Evolutionary conservation across 2,797 vertebrate genomes (phyloP), one percentile per base, ranked within the genome.

Genomic region (Falco cherrug): DNA sequence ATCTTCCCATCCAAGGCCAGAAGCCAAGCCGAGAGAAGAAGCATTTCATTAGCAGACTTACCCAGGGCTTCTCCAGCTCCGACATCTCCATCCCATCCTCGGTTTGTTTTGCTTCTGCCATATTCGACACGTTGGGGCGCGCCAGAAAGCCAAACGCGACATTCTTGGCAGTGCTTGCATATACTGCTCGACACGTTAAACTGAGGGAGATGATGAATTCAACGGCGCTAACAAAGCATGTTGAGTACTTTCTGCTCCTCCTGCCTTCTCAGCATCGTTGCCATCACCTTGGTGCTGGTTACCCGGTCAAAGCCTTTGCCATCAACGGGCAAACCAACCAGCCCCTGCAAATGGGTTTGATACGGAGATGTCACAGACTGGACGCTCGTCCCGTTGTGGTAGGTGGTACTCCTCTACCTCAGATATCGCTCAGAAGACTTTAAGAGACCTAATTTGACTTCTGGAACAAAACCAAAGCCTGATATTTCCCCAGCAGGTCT

Each of bases 381-480:
- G n/a, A 29, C 0, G 9, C 29, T 67, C n/a, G 7, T 24, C 5
- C 15, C 22, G 0, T 28, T 33, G 33, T 33, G 28, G 11, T 10
- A 14, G 21, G 29, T 2, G n/a, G 29, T 37, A 10, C 56, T 87
- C n/a, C 5, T 19, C 61, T 20, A 26, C 61, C 61, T 35, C 61
- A 31, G 61, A 5, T 45, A 39, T 11, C 37, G 11, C 47, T n/a
- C 39, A 18, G 24, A 21, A 29, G 19, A 47, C 37, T 25, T 16
- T 12, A 1, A 47, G 33, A 68, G 61, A 39, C 39, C 20, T 37
- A 12, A 57, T 57, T 8, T 35, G 43, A 26, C 22, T 50, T 65
- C 68, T 35, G 25, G 59, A 73, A 26, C 31, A 22, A 70, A 80
- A 20, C 14, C 17, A 48, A 31, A 56, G 41, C 9, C 16, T 31